These are phyloP conservation scores for Hemithea aestivaria DNA, from an alignment of 2,888 invertebrate genomes.

Conservation along the genomic window DNA sequence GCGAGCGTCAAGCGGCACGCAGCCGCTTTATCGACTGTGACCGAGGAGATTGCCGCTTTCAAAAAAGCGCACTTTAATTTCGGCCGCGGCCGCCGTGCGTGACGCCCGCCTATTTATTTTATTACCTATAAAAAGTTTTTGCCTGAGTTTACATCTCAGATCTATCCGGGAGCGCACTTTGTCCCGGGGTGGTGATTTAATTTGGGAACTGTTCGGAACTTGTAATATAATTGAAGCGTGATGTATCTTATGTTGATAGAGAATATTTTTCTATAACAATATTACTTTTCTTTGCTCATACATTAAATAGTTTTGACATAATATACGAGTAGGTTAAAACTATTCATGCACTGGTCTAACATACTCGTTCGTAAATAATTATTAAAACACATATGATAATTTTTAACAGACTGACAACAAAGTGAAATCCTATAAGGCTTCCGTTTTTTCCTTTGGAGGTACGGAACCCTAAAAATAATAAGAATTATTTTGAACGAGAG, in stretches of 20 bases:
- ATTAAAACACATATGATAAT: too few species aligned
- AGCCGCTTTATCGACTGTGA: conserved; percentile 74
- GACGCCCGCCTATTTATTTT: conserved; percentile 67
- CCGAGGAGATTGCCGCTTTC: conserved; percentile 65
- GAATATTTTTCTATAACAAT: background rate
- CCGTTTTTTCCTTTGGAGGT: too few species aligned
- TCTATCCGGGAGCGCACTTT: conserved; percentile 19
- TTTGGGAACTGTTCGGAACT: conserved; percentile 13
- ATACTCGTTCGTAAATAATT: too few species aligned
- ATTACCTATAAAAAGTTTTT: conserved; percentile 68
- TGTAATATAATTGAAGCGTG: background rate
- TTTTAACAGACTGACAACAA: too few species aligned
- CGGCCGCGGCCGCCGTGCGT: conserved; percentile 65
- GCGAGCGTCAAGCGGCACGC: conserved; percentile 65
- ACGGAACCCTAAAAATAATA: too few species aligned
- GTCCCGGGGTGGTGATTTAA: conserved; percentile 20
- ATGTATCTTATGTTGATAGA: too few species aligned
- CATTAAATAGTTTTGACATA: too few species aligned
- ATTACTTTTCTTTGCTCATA: too few species aligned
- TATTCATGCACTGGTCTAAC: too few species aligned
- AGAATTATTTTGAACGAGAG: too few species aligned
- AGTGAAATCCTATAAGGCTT: too few species aligned
- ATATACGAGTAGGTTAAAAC: too few species aligned
- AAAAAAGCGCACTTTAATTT: conserved; percentile 75
- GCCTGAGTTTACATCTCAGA: conserved; percentile 28